phyloP scores from a whole-genome alignment of 2,888 invertebrate genomes.

The Rhagonycha lutea region DNA sequence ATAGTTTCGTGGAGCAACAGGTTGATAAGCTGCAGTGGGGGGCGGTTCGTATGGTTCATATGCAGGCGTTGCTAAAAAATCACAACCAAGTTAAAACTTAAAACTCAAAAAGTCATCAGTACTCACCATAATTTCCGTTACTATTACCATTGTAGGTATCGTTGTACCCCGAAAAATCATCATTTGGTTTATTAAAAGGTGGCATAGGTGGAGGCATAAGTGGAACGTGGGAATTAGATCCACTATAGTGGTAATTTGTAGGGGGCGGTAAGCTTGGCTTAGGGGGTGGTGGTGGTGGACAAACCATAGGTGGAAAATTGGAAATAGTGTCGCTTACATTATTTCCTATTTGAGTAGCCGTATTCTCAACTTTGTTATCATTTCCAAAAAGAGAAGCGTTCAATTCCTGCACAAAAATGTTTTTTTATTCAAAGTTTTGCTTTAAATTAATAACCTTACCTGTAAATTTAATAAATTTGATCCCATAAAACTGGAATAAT shows the following conservation, averaged over 20 bases:
- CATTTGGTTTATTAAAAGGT: slow-evolving; percentile 51
- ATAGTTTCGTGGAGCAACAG: slow-evolving; percentile 1
- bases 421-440: background rate
- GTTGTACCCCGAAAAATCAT: slow-evolving; percentile 27
- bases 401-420: slow-evolving; percentile 23
- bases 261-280: slow-evolving; percentile 27
- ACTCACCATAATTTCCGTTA: slow-evolving; percentile 28
- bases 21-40: slow-evolving; percentile 1
- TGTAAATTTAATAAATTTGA: slow-evolving; percentile 62
- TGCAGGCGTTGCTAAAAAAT: background rate
- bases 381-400: slow-evolving; percentile 25
- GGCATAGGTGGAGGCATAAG: slow-evolving; percentile 62
- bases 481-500: slow-evolving; percentile 67
- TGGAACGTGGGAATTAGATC: slow-evolving; percentile 51
- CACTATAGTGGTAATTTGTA: slow-evolving; percentile 30
- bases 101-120: background rate
- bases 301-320: slow-evolving; percentile 53
- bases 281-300: slow-evolving; percentile 55
- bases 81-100: background rate
- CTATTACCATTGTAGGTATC: slow-evolving; percentile 13
- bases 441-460: slow-evolving; percentile 36
- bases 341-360: slow-evolving; percentile 11
- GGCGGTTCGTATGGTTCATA: background rate
- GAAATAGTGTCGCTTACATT: slow-evolving; percentile 25
- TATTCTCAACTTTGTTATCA: background rate